Conservation (phyloP, 2,888 invertebrate genomes). For the Drosophila glabriapex region DNA sequence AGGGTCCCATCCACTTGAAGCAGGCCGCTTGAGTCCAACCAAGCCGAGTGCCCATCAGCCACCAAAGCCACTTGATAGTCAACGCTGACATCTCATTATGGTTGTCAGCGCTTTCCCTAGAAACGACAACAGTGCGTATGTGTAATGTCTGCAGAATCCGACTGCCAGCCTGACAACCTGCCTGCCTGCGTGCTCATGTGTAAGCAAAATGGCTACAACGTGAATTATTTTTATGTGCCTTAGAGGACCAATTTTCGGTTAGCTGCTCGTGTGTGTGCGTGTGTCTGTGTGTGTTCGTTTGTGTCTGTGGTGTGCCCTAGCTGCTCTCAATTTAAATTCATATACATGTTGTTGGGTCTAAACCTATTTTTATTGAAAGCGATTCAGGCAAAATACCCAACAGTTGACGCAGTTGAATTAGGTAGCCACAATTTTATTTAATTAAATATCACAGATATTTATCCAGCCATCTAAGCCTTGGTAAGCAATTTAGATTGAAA, state of each 20-base stretch:
- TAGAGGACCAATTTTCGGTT: slow-evolving; percentile 73
- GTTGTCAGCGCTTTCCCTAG: slow-evolving; percentile 67
- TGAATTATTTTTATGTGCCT: slow-evolving; percentile 78
- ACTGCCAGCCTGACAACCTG: slow-evolving; percentile 5
- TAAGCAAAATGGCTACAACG: slow-evolving; percentile 73
- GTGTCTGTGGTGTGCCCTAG: slow-evolving; percentile 11
- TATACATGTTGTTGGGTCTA: slow-evolving; percentile 24
- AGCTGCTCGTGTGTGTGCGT: not conserved
- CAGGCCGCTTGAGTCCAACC: slow-evolving; percentile 53
- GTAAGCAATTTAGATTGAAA: not conserved
- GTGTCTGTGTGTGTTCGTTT: not conserved
- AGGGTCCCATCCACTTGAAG: slow-evolving; percentile 60
- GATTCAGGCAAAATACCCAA: slow-evolving; percentile 1
- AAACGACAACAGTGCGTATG: slow-evolving; percentile 70
- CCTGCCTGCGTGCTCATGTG: slow-evolving; percentile 54
- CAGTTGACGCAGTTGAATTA: not conserved
- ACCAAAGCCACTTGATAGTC: slow-evolving; percentile 77
- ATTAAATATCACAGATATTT: slow-evolving; percentile 20
- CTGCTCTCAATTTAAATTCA: slow-evolving; percentile 60
- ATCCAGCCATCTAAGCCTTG: not conserved
- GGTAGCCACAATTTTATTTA: slow-evolving; percentile 17
- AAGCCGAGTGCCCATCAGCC: slow-evolving; percentile 43
- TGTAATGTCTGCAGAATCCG: slow-evolving; percentile 56
- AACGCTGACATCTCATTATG: slow-evolving; percentile 79
- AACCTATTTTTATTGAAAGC: slow-evolving; percentile 47